phyloP scores from a whole-genome alignment of 2,888 invertebrate species.

The Pteria penguin region DNA sequence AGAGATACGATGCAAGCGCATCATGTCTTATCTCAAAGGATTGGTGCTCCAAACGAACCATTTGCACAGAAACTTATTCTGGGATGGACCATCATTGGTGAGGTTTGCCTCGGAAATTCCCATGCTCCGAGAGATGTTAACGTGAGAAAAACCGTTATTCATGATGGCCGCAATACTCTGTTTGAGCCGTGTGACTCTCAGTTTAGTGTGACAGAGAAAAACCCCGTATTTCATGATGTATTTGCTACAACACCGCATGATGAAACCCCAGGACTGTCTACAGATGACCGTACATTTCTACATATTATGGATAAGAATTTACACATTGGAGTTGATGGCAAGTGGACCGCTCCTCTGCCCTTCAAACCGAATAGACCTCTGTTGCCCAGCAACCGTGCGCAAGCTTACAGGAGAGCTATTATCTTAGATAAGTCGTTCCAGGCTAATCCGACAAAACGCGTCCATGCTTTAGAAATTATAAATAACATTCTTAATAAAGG shows the following conservation, averaged over 20 bases:
- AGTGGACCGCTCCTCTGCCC: too few relatives aligned
- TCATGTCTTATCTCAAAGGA: slow-evolving; percentile 24
- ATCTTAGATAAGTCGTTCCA: not conserved
- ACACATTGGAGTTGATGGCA: too few relatives aligned
- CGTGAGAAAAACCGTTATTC: slow-evolving; percentile 14
- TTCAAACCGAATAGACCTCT: too few relatives aligned
- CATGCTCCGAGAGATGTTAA: slow-evolving; percentile 8
- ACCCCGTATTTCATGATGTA: not conserved
- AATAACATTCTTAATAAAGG: too few relatives aligned
- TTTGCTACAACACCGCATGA: not conserved
- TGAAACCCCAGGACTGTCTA: not conserved
- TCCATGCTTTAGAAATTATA: too few relatives aligned
- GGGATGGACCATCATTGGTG: slow-evolving; percentile 26
- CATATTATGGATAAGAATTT: not conserved
- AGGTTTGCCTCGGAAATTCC: slow-evolving; percentile 22
- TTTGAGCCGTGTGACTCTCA: not conserved
- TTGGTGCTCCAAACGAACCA: slow-evolving; percentile 17
- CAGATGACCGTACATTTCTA: not conserved
- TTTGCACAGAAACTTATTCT: slow-evolving; percentile 29
- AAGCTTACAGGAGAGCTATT: not conserved
- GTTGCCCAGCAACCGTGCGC: too few relatives aligned
- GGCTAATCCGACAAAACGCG: too few relatives aligned
- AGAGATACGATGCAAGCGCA: slow-evolving; percentile 35
- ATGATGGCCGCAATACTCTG: not conserved
- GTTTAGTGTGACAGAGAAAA: not conserved